Conservation (phyloP, 2,888 invertebrate species). For the Mythimna ferrago region DNA sequence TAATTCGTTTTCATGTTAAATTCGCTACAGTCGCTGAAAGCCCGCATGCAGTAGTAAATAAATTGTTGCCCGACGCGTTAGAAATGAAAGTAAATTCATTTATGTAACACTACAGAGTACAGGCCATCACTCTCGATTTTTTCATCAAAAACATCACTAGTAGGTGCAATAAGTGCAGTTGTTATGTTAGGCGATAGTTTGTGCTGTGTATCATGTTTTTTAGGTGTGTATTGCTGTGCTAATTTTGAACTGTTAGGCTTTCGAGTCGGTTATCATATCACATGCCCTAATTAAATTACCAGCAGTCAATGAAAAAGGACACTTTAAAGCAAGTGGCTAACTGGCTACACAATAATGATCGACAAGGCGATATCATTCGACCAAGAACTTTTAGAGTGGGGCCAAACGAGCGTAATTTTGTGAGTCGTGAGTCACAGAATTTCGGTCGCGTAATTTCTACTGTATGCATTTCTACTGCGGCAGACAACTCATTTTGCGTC, state of each 20-base stretch:
- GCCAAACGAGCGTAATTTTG: no score
- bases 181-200: slow-evolving; percentile 24
- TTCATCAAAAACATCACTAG: slow-evolving; percentile 46
- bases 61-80: slow-evolving; percentile 52
- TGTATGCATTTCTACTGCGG: no score
- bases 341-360: slow-evolving; percentile 1
- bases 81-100: slow-evolving; percentile 71
- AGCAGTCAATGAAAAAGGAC: slow-evolving; percentile 34
- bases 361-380: slow-evolving; percentile 1
- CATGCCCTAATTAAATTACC: slow-evolving; percentile 37
- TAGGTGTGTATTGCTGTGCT: background rate
- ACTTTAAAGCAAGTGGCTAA: slow-evolving; percentile 12
- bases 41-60: slow-evolving; percentile 46
- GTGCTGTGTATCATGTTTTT: background rate
- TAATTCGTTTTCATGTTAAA: slow-evolving; percentile 48
- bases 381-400: no score
- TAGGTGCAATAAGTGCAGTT: slow-evolving; percentile 19
- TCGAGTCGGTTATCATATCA: slow-evolving; percentile 18
- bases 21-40: slow-evolving; percentile 48
- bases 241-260: background rate
- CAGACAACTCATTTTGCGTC: no score
- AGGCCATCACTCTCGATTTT: slow-evolving; percentile 65
- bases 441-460: no score
- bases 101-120: slow-evolving; percentile 66
- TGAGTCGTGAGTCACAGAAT: no score